Conservation (phyloP, 2,888 invertebrate species). For the Malacosoma neustria region DNA sequence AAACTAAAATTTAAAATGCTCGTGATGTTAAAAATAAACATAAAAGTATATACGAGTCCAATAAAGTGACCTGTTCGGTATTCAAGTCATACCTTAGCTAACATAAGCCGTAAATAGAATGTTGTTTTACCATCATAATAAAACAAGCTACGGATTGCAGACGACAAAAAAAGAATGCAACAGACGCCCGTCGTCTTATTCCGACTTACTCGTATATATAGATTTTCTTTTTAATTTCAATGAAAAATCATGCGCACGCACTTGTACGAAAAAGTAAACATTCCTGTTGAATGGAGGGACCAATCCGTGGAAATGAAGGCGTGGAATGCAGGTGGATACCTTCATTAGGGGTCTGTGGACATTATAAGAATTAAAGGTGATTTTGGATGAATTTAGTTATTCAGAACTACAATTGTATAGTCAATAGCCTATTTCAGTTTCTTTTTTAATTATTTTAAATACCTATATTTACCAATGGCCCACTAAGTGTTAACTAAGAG, state of each 20-base stretch:
- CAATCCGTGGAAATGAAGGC: constrained; percentile 58
- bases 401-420: no score
- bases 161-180: constrained; percentile 41
- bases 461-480: no score
- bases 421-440: no score
- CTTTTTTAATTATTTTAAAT: no score
- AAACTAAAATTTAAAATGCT: no score
- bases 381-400: neutral
- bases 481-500: no score
- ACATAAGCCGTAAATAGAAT: constrained; percentile 32
- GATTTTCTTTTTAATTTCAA: constrained; percentile 60
- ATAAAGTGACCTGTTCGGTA: constrained; percentile 15
- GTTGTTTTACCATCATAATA: constrained; percentile 45
- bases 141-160: constrained; percentile 43
- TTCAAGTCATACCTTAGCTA: constrained; percentile 26
- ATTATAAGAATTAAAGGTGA: no score
- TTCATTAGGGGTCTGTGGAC: constrained; percentile 41
- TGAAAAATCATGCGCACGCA: constrained; percentile 60
- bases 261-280: constrained; percentile 43
- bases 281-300: constrained; percentile 51
- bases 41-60: neutral
- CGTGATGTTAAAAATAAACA: no score
- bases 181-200: constrained; percentile 31
- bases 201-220: constrained; percentile 42
- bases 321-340: constrained; percentile 53